Evolutionary conservation across 2,888 invertebrate genomes (phyloP), one percentile per base, ranked within the genome.

Genomic region (Hirtodrosophila duncani): DNA sequence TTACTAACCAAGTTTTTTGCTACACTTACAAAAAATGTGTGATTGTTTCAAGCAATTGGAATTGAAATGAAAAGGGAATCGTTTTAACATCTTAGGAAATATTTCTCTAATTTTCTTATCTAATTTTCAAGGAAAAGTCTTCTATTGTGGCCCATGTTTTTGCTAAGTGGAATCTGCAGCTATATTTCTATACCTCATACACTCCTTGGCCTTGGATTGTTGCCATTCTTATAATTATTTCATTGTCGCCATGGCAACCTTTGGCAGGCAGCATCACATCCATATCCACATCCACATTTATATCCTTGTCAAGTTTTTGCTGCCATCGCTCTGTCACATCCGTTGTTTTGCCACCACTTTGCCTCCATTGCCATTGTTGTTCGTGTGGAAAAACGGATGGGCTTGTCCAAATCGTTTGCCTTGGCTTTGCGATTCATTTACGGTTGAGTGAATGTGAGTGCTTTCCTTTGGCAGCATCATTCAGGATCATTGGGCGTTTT

Each of bases 401-500:
- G 44, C 24, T 27, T 44, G 33, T 56, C 53, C 39, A 62, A 72
- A 79, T 62, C 77, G 71, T 61, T n/a, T n/a, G n/a, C n/a, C n/a
- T n/a, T n/a, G n/a, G n/a, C n/a, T n/a, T n/a, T 63, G 57, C 55
- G 66, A 59, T 44, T 79, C 67, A 61, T 62, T 74, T 60, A 70
- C 82, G 79, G 65, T 75, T 70, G 58, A 82, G 49, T 78, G 78
- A 52, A 48, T 74, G 48, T 67, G 41, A 51, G 49, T 63, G 75
- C 67, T 51, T 20, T 36, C 36, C 13, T 36, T 24, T 64, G 58
- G 49, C 58, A 52, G 63, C 50, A 48, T 55, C 72, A 55, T 63
- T 77, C 71, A 67, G 82, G 75, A 67, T 74, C 83, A 82, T 81
- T 83, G 82, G 63, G 49, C 72, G 72, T 75, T 75, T 75, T 71